These are phyloP conservation scores for Pseudobourletiella spinata DNA, from an alignment of 1,140 invertebrate species.

Conservation along the genomic window DNA sequence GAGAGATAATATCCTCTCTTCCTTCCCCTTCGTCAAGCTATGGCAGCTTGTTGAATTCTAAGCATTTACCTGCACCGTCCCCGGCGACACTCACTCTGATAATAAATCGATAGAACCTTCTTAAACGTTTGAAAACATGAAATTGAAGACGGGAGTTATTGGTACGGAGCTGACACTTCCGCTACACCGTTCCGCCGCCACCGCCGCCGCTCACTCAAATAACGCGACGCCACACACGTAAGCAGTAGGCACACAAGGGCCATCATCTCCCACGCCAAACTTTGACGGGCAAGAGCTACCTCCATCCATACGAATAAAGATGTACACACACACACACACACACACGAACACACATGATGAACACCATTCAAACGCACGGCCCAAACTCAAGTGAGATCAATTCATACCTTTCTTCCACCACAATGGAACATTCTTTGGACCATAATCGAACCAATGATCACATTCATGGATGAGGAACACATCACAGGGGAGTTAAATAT, in stretches of 20 bases:
- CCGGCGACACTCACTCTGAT: background rate
- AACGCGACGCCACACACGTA: background rate
- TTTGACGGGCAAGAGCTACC: background rate
- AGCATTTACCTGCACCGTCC: background rate
- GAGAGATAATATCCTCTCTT: no score
- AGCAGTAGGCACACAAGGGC: background rate
- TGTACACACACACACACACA: no score
- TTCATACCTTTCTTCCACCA: no score
- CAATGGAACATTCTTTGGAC: no score
- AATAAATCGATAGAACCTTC: slow-evolving; percentile 4
- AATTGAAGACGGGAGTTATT: background rate
- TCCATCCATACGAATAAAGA: background rate
- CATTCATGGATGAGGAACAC: no score
- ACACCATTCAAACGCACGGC: background rate
- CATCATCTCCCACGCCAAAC: background rate
- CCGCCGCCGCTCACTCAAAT: background rate
- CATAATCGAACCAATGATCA: no score
- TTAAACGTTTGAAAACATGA: background rate
- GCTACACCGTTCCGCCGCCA: background rate
- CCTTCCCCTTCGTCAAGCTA: no score
- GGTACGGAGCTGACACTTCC: background rate
- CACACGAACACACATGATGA: no score
- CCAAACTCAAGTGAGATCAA: background rate
- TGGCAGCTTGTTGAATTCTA: background rate
- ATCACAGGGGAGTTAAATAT: no score